Conservation (phyloP, 2,888 invertebrate genomes). For the Drosophila nr. perissopoda region DNA sequence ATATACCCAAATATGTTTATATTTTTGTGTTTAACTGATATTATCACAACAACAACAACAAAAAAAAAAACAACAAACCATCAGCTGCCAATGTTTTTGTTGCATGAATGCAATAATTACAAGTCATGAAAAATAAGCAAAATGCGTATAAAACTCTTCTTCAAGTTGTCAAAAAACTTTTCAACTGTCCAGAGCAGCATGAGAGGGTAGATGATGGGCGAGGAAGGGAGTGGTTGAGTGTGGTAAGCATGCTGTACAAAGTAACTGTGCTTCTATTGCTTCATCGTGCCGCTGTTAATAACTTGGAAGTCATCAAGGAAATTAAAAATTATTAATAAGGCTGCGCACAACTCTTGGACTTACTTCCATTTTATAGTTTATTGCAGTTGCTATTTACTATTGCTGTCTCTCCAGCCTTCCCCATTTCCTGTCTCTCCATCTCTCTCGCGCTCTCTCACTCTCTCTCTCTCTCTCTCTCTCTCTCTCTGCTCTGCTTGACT, state of each 20-base stretch:
- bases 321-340: slow-evolving; percentile 84
- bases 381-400: slow-evolving; percentile 63
- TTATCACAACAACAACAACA: background rate
- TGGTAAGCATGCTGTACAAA: slow-evolving; percentile 12
- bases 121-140: slow-evolving; percentile 35
- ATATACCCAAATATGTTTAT: background rate
- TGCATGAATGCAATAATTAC: slow-evolving; percentile 45
- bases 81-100: background rate
- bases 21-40: background rate
- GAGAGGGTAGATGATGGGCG: background rate
- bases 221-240: background rate
- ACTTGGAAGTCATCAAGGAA: slow-evolving; percentile 83
- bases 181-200: slow-evolving; percentile 20
- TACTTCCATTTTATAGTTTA: slow-evolving; percentile 72
- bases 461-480: background rate
- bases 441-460: background rate
- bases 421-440: background rate
- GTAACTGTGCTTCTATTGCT: slow-evolving; percentile 38
- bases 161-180: slow-evolving; percentile 50
- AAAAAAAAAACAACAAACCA: background rate
- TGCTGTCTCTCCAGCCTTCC: slow-evolving; percentile 16
- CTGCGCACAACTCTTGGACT: slow-evolving; percentile 60
- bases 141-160: slow-evolving; percentile 53
- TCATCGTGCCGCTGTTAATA: slow-evolving; percentile 73
- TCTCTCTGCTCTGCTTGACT: background rate